Percentiles rank a stretch among this genome's conserved stretches.
phyloP scores from a whole-genome alignment of 2,797 vertebrate species.

The Pangasius mekongensis region DNA sequence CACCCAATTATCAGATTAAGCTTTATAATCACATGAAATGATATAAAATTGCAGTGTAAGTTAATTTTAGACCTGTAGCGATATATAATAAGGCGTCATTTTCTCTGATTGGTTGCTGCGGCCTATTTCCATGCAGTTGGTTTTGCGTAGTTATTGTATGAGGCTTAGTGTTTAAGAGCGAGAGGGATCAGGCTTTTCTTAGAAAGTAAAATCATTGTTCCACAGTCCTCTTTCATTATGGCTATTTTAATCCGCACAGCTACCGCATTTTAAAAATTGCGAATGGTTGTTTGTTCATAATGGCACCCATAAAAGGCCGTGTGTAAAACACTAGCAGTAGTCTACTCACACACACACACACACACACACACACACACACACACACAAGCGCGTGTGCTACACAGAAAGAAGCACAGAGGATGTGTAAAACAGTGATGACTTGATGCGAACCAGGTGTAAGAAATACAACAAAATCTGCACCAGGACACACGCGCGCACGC shows the following conservation, averaged over 20 bases:
- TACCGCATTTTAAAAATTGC: conserved; percentile 1
- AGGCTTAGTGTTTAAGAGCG: not conserved
- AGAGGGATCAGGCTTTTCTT: not conserved
- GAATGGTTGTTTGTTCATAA: conserved; percentile 27
- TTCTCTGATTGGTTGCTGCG: not conserved
- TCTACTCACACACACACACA: not conserved
- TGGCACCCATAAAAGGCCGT: conserved; percentile 26
- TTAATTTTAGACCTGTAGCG: not conserved
- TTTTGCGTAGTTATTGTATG: not conserved
- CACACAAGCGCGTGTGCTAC: not conserved
- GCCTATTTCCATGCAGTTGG: not conserved
- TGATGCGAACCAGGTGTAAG: conserved; percentile 37
- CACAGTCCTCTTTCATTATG: not conserved
- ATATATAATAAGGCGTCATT: not conserved
- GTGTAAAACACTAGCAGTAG: conserved; percentile 22
- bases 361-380: conserved; percentile 8
- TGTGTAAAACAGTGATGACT: conserved; percentile 41
- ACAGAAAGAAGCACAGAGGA: conserved; percentile 18
- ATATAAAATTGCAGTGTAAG: not conserved
- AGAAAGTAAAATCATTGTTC: not conserved
- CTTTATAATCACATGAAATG: not conserved
- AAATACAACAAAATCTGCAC: conserved; percentile 19
- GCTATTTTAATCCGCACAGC: conserved; percentile 8
- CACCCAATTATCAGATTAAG: not conserved
- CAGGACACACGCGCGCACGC: not conserved